A percentile compares a stretch with the other conserved stretches of the same genome.
phyloP scores from a whole-genome alignment of 2,797 vertebrate genomes.

The Petrocephalus schoutedeni region DNA sequence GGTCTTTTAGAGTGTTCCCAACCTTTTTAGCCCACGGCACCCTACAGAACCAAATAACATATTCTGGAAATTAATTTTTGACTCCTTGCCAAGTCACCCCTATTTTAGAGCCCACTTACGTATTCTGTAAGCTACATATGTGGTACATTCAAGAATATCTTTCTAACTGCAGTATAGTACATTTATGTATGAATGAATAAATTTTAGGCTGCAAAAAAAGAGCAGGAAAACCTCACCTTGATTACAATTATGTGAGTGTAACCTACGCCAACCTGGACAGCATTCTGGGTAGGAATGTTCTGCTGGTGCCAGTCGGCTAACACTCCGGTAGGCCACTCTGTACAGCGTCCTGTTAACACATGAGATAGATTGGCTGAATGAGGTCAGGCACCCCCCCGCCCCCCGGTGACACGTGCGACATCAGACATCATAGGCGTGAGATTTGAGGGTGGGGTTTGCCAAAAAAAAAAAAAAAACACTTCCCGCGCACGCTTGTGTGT shows the following conservation, averaged over 20 bases:
- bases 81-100: neutral
- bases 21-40: neutral
- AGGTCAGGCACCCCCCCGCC: neutral
- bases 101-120: neutral
- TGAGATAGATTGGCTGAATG: neutral
- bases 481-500: neutral
- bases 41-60: neutral
- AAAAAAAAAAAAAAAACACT: neutral
- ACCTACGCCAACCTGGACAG: slow-evolving; percentile 79
- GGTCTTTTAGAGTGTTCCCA: neutral
- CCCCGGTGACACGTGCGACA: neutral
- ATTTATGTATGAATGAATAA: neutral
- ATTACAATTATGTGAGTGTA: slow-evolving; percentile 65
- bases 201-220: neutral
- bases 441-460: neutral
- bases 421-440: neutral
- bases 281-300: slow-evolving; percentile 58
- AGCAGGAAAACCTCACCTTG: slow-evolving; percentile 61
- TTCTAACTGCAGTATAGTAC: neutral
- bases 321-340: slow-evolving; percentile 70
- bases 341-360: slow-evolving; percentile 73
- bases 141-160: neutral
- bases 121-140: neutral
- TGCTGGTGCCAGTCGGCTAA: slow-evolving; percentile 41
- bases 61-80: neutral